phyloP scores from a whole-genome alignment of 2,113 vertebrate genomes.

The Saccopteryx leptura region DNA sequence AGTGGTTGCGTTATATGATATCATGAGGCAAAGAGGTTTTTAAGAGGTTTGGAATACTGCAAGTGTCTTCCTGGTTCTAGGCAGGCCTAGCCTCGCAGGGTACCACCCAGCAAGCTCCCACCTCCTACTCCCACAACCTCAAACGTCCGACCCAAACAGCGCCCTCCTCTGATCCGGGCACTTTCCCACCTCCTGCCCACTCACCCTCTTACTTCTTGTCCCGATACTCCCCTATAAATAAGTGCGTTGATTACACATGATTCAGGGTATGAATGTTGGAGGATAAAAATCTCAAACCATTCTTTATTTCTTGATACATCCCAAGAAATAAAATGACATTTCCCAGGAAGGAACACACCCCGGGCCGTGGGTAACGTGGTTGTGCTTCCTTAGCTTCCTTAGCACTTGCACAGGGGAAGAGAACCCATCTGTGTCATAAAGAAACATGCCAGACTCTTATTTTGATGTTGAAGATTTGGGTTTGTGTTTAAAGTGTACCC shows the following conservation, averaged over 20 bases:
- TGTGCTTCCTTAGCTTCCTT: background rate
- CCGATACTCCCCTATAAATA: background rate
- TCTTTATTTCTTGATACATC: background rate
- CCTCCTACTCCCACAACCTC: background rate
- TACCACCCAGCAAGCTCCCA: accelerated
- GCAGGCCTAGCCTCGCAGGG: background rate
- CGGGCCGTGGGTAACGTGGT: background rate
- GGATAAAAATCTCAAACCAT: slow-evolving; percentile 20
- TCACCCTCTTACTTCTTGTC: background rate
- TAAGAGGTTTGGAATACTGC: background rate
- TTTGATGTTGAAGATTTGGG: background rate
- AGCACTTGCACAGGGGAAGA: background rate
- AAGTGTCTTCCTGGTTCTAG: background rate
- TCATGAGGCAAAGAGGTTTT: background rate
- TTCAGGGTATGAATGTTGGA: background rate
- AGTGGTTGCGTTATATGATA: background rate
- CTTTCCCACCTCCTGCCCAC: background rate
- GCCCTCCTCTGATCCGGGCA: background rate
- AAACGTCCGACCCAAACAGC: accelerated
- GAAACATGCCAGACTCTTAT: background rate
- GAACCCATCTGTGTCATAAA: background rate
- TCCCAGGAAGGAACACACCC: background rate
- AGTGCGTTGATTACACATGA: background rate
- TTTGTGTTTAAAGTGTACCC: background rate
- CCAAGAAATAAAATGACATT: background rate